A percentile compares a stretch with the other conserved stretches of the same genome.
These are phyloP conservation scores for Dorcus hopei DNA, from an alignment of 2,888 invertebrate genomes.

Conservation along the genomic window DNA sequence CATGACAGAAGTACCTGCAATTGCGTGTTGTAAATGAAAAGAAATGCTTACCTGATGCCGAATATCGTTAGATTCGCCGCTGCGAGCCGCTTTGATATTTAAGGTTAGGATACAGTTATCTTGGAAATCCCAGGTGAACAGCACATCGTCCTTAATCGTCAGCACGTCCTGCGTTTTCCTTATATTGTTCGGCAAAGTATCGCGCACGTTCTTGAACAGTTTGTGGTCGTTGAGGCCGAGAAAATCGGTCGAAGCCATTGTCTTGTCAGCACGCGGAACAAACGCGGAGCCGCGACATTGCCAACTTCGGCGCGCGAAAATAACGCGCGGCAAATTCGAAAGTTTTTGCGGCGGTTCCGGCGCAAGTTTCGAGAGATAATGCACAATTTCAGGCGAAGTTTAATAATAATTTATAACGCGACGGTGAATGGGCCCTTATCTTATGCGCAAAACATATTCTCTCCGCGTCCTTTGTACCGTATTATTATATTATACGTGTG, in stretches of 20 bases:
- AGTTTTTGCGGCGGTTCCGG: neutral
- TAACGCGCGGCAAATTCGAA: conserved; percentile 1
- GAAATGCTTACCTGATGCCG: conserved; percentile 57
- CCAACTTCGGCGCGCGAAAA: neutral
- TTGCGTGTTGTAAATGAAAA: neutral
- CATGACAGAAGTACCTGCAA: no score
- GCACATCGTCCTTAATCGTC: conserved; percentile 62
- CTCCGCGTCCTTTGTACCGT: neutral
- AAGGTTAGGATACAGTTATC: conserved; percentile 63
- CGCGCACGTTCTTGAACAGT: conserved; percentile 59
- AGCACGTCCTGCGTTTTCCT: conserved; percentile 62
- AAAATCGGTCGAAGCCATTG: conserved; percentile 52
- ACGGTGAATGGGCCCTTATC: conserved; percentile 1
- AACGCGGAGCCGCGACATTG: neutral
- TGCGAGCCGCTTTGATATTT: conserved; percentile 54
- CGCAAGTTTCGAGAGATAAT: neutral
- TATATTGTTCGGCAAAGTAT: conserved; percentile 53
- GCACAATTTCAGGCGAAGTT: conserved; percentile 1
- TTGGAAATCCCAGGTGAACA: conserved; percentile 65
- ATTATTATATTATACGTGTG: neutral
- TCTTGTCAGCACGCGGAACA: neutral
- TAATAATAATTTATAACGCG: conserved; percentile 3
- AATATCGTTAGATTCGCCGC: conserved; percentile 50
- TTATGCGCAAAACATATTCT: neutral
- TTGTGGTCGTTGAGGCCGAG: conserved; percentile 58